Evolutionary conservation across 2,888 invertebrate genomes (phyloP), one percentile per base, ranked within the genome.

Genomic region (Rhagonycha fulva): DNA sequence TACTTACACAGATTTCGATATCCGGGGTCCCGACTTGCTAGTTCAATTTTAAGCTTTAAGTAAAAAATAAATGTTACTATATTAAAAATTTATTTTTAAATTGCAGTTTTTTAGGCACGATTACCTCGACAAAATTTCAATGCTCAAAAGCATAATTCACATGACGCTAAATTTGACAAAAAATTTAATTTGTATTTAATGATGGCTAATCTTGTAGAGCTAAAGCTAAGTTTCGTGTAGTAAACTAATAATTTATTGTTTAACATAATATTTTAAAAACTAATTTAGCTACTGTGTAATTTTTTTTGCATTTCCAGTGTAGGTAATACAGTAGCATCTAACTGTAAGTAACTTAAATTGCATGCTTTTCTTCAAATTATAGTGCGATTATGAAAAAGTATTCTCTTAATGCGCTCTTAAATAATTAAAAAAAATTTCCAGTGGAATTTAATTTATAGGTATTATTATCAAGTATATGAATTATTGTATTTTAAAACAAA

Each of bases 151-250:
- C 63, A 66, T 66, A 66, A 26, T 66, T 66, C 63, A 66, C 63
- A 66, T 26, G 63, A 66, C 26, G 26, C 26, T 66, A 66, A 66
- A 66, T n/a, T 66, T 24, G 9, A 14, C 26, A 66, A 66, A 66
- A 66, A 66, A 66, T 66, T 47, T 66, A 66, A 66, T 66, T 66
- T 66, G 63, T 66, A 66, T 66, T 66, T 66, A 66, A 66, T 66
- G 63, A 66, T n/a, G 26, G 23, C n/a, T 66, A 66, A 66, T 66
- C n/a, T 47, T n/a, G 47, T 47, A 47, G 47, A 47, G 47, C 47
- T 47, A 47, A 47, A 47, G n/a, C 47, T n/a, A 47, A 47, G 47
- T 47, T 47, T 47, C 47, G 47, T 47, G 47, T 47, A n/a, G n/a
- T 47, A 47, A 47, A 47, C 47, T 66, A 66, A 66, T 66, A 66